Base-by-base conservation (phyloP, 2,888 invertebrate genomes). In the Troides aeacus region DNA sequence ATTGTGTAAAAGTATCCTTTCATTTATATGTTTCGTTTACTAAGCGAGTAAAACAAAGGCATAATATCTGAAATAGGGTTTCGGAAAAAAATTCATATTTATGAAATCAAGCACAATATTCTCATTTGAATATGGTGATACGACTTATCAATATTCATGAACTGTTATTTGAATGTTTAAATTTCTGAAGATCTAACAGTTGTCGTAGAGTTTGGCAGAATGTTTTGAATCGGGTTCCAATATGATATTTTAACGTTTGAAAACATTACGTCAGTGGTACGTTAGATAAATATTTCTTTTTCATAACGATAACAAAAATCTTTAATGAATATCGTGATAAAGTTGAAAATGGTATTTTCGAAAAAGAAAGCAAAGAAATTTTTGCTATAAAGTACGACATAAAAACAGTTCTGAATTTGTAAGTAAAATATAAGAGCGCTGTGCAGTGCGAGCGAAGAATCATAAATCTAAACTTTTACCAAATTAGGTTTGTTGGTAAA, bases 391-490 rank as follows among this genome's bases (percentile, higher is more conserved):
- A 30, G 30, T 30, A 30, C 30, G 30, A 30, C 30, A 30, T 30
- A 5, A 30, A 30, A 30, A 30, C 30, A 30, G 30, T 5, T 30
- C 30, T 30, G 30, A 30, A 30, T 30, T 30, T 30, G 30, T 2
- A 50, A 50, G 50, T 50, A 12, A 18, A 50, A 50, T 50, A 50
- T 18, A 50, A 50, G 12, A 50, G 15, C 50, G 50, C 18, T 50
- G 12, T 50, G 12, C 50, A 50, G 50, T 18, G 5, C 50, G 15
- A 50, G 18, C 4, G 15, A 50, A 50, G 50, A 17, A 18, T 50
- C 50, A 18, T 50, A 50, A 63, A 63, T 63, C 36, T 30, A 63
- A 63, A 63, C 63, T 63, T 63, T 63, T 50, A 53, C 53, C 53
- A 63, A 63, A 63, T 63, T 63, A 18, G 63, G 53, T 63, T 63